Evolutionary conservation across 37 sponge, comb jelly and placozoan genomes (phyloP), one percentile per base, ranked within the genome.

Genomic region (Mnemiopsis leidyi): DNA sequence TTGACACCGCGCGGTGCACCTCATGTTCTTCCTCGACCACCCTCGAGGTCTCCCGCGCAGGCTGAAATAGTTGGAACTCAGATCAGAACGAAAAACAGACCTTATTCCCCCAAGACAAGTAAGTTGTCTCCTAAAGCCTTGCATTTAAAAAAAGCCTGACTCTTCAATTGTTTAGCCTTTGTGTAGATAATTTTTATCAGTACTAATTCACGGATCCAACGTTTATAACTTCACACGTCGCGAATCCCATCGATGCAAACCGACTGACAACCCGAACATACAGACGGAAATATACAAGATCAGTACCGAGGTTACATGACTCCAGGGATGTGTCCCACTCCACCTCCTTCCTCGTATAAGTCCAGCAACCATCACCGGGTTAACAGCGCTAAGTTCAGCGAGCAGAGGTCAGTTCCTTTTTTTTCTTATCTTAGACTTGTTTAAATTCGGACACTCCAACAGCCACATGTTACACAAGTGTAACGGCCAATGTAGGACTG

Each of bases 71-170:
- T 85, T 5, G 90, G 90, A 13, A 85, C 90, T 39, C 90, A 85
- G 23, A 35, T 85, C 61, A 85, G 90, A 40, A 85, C 90, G 16
- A 85, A 85, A 85, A 33, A 33, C 40, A 38, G 90, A 38, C 90
- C 90, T 85, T 85, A 85, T 61, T 85, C 90, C 0, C 90, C 90
- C 0, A 85, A 85, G 36, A 39, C 90, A 39, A 39, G 90, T 85
- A 13, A 85, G 35, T 82, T 3, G n/a, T n/a, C n/a, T n/a, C n/a
- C n/a, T n/a, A n/a, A n/a, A n/a, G n/a, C n/a, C n/a, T n/a, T n/a
- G n/a, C n/a, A n/a, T n/a, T n/a, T n/a, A n/a, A n/a, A n/a, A n/a
- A n/a, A n/a, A n/a, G n/a, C n/a, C n/a, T n/a, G n/a, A n/a, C n/a
- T n/a, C n/a, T n/a, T n/a, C n/a, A n/a, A n/a, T n/a, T n/a, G n/a